A percentile compares a stretch with the other conserved stretches of the same genome.
These are phyloP conservation scores for Onthophagus sagittarius DNA, from an alignment of 2,888 invertebrate genomes.

Conservation along the genomic window DNA sequence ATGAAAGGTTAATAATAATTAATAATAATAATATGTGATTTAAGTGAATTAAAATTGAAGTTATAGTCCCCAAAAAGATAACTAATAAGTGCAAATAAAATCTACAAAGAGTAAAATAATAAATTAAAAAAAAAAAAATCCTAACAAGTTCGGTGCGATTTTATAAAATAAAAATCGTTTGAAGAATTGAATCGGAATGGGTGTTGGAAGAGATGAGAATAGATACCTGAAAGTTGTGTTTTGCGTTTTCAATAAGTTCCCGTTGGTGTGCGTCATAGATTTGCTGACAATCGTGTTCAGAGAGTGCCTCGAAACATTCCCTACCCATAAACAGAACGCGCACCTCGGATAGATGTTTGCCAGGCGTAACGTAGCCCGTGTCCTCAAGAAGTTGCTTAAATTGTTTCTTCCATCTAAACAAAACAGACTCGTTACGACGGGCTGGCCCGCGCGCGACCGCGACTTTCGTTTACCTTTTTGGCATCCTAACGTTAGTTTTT, in stretches of 20 bases:
- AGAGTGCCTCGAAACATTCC: constrained; percentile 88
- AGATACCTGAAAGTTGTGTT: constrained; percentile 78
- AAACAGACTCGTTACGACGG: constrained; percentile 15
- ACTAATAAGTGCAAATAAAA: no score
- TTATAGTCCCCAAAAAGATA: no score
- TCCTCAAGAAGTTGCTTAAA: constrained; percentile 91
- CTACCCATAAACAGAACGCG: constrained; percentile 89
- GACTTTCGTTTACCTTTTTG: constrained; percentile 32
- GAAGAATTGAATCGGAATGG: neutral
- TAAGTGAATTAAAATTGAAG: no score
- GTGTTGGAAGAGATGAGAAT: neutral
- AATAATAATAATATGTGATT: no score
- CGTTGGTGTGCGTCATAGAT: constrained; percentile 94
- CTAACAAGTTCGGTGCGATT: neutral
- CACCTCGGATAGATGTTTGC: constrained; percentile 89
- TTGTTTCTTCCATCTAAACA: constrained; percentile 82
- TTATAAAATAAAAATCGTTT: neutral
- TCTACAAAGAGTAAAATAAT: no score
- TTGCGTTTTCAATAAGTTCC: constrained; percentile 83
- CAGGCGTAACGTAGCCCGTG: constrained; percentile 92
- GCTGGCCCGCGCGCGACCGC: neutral
- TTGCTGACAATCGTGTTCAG: constrained; percentile 84
- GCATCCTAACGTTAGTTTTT: constrained; percentile 31
- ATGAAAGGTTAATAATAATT: no score
- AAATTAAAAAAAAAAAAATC: no score